Base-by-base conservation (phyloP, 2,797 vertebrate genomes). In the Bradypodion ventrale region DNA sequence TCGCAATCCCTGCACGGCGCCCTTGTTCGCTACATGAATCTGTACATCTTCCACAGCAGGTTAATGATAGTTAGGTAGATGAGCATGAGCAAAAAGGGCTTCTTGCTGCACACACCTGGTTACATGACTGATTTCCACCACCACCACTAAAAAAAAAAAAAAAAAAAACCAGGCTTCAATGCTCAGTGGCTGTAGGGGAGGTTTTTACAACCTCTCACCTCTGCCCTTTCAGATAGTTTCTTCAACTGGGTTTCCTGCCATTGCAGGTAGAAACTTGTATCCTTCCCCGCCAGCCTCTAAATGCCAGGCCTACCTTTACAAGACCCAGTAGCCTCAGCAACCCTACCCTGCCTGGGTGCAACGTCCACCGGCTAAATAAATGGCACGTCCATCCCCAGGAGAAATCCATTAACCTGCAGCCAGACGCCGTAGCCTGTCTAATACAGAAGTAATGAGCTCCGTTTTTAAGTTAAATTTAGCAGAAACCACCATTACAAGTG, bases 381-480 rank as follows among this genome's bases (percentile, higher is more conserved):
- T 63, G 52, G 82, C 72, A 63, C 59, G 88, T 83, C 35, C 13
- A 49, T 80, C 42, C 77, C 72, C 44, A 83, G 82, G 87, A 80
- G 62, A 86, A 87, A 66, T 78, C 87, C 84, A 84, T 90, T 90
- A 90, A 88, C 91, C 84, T 78, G 44, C 7, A 62, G 72, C 44
- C 87, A 90, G 83, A 87, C 40, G 7, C 25, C 42, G 70, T 75
- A 74, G 86, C 80, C 59, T 88, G 80, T 83, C 85, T 87, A 85
- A 90, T 89, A 59, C 85, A 35, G 75, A 85, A 87, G 75, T 81
- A 87, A 91, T 83, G 89, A 83, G 89, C 76, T 89, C 80, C 65
- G 73, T 56, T 83, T 90, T 88, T 84, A 82, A 72, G 89, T 91
- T 91, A 90, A 90, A 93, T 91, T 90, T 92, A 86, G 86, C 84